Evolutionary conservation across 1,140 invertebrate species (phyloP).

Genomic region (Planococcus citri): DNA sequence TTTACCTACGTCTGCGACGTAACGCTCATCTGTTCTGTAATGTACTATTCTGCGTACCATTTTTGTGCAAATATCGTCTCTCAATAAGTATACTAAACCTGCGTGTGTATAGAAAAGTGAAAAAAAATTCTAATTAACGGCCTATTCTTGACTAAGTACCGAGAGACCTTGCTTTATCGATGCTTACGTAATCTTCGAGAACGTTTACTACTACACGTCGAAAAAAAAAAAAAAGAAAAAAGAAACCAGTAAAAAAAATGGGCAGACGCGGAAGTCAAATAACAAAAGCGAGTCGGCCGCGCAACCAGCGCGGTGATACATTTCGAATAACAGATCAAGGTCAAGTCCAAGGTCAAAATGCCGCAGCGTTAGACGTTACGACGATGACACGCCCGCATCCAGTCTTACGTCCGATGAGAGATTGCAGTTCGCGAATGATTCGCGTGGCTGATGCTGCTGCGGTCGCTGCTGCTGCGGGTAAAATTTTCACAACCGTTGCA

Average conservation of each 20-base stretch:
- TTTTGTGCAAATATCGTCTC: no score
- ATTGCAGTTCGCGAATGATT: constrained; percentile 9
- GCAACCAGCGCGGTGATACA: constrained; percentile 6
- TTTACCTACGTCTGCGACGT: no score
- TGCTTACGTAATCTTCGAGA: constrained; percentile 10
- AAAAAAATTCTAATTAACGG: constrained; percentile 4
- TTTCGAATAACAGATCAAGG: constrained; percentile 20
- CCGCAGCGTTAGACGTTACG: constrained; percentile 4
- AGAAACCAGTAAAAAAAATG: constrained; percentile 6
- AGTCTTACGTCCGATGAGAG: constrained; percentile 3
- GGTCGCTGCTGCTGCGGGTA: no score
- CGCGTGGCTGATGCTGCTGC: no score
- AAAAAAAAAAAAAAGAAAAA: constrained; percentile 1
- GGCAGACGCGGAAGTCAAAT: constrained; percentile 15
- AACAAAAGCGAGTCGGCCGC: neutral
- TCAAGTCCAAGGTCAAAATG: constrained; percentile 18
- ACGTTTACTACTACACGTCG: neutral
- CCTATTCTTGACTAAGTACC: constrained; percentile 11
- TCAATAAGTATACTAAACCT: no score
- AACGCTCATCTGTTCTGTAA: no score
- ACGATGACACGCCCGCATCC: constrained; percentile 15
- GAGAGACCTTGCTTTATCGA: constrained; percentile 15
- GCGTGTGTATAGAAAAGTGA: neutral
- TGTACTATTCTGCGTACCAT: no score
- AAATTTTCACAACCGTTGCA: no score